Conservation (phyloP, 2,888 invertebrate species). For the Apotomis capreana region DNA sequence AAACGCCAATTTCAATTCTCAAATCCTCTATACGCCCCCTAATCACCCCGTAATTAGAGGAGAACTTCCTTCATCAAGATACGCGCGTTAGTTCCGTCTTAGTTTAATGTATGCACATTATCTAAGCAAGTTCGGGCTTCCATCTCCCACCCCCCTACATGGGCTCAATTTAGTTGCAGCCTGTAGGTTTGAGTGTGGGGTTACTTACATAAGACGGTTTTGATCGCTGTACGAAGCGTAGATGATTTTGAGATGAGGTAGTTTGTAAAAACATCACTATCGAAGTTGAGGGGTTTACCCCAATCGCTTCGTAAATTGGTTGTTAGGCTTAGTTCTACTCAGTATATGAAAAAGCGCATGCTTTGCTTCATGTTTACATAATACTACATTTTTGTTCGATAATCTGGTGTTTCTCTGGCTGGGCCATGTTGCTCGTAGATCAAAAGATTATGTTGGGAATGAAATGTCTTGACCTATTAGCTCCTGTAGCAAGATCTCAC, state of each 20-base stretch:
- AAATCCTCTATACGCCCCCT: constrained; percentile 49
- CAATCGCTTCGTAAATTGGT: background rate
- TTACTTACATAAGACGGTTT: constrained; percentile 46
- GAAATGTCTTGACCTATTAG: no score
- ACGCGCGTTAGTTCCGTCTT: constrained; percentile 78
- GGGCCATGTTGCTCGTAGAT: no score
- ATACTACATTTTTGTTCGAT: no score
- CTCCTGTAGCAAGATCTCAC: no score
- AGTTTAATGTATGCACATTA: constrained; percentile 84
- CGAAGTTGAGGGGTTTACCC: background rate
- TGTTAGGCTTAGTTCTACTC: background rate
- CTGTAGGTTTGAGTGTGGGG: constrained; percentile 47
- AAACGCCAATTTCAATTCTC: constrained; percentile 16
- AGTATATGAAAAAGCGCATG: background rate
- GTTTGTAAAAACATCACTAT: background rate
- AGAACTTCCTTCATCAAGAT: constrained; percentile 80
- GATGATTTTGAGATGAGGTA: constrained; percentile 9
- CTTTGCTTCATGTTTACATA: no score
- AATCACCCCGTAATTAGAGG: constrained; percentile 74
- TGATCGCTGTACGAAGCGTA: constrained; percentile 25
- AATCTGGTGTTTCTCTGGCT: no score
- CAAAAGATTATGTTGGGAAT: no score
- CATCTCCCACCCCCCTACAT: constrained; percentile 59
- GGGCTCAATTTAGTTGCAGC: constrained; percentile 66
- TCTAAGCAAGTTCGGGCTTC: constrained; percentile 76